Evolutionary conservation across 1,140 invertebrate species (phyloP).

Genomic region (Drosophila bifasciata): DNA sequence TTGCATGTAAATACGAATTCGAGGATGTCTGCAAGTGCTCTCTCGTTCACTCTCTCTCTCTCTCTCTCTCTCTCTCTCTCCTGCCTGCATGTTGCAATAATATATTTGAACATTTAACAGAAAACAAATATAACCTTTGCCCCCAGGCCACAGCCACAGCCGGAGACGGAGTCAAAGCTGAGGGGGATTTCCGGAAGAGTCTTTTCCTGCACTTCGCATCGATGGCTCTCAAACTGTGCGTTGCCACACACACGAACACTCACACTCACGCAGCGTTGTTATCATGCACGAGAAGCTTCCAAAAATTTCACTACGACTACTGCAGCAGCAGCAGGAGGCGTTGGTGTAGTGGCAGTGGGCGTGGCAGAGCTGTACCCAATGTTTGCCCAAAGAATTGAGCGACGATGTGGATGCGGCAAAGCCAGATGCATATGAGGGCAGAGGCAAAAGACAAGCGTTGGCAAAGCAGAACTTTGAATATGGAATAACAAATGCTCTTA

Average conservation of each 20-base stretch:
- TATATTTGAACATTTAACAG: constrained; percentile 83
- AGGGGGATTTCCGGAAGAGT: constrained; percentile 27
- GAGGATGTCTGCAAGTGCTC: constrained; percentile 63
- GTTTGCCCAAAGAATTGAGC: constrained; percentile 78
- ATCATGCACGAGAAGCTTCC: constrained; percentile 76
- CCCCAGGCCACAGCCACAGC: constrained; percentile 29
- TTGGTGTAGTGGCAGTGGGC: constrained; percentile 19
- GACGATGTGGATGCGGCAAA: constrained; percentile 14
- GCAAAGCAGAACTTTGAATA: not conserved
- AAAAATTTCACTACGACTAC: constrained; percentile 57
- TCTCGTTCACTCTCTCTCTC: constrained; percentile 13
- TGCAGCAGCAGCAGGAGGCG: constrained; percentile 6
- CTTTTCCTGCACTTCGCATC: constrained; percentile 54
- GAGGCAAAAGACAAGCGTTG: constrained; percentile 28
- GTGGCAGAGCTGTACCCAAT: constrained; percentile 36
- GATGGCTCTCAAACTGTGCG: constrained; percentile 73
- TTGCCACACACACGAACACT: constrained; percentile 14
- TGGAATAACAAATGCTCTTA: constrained; percentile 16
- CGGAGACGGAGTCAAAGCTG: not conserved
- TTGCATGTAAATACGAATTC: constrained; percentile 56
- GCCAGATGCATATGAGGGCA: constrained; percentile 15
- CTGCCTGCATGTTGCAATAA: constrained; percentile 69
- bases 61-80: constrained; percentile 14
- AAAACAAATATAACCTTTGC: constrained; percentile 83
- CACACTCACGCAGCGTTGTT: constrained; percentile 55